Evolutionary conservation across 2,113 vertebrate genomes (phyloP).

Genomic region (Leptobrachium leishanense): DNA sequence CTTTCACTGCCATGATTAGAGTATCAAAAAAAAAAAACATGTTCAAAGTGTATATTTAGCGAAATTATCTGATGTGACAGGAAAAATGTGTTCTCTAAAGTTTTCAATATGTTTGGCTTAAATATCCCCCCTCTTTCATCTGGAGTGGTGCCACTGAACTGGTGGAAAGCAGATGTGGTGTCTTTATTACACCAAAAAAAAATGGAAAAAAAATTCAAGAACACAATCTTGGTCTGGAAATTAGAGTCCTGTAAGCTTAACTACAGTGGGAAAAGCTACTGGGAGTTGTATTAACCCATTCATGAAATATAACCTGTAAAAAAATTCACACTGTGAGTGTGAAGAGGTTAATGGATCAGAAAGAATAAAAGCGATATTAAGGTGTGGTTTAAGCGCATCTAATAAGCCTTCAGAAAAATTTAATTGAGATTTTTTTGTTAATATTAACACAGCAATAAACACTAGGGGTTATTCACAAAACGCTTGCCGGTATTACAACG

Average conservation of each 20-base stretch:
- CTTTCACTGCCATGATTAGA: neutral
- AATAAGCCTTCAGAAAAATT: too few species aligned
- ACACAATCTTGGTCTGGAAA: neutral
- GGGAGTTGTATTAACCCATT: neutral
- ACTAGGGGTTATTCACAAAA: too few species aligned
- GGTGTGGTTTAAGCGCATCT: too few species aligned
- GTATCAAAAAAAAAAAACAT: neutral
- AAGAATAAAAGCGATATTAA: too few species aligned
- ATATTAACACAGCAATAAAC: too few species aligned
- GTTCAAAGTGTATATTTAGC: neutral
- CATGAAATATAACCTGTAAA: too few species aligned
- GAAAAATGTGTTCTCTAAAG: neutral
- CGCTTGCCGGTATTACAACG: too few species aligned
- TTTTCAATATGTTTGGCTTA: neutral
- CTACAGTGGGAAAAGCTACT: neutral
- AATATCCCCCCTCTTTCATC: neutral
- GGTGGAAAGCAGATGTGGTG: conserved; percentile 2
- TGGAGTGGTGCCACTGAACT: neutral
- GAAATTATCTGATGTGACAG: neutral
- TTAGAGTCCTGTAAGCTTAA: neutral
- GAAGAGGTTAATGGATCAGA: too few species aligned
- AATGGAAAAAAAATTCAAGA: neutral
- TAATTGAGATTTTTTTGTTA: too few species aligned
- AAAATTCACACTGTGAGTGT: too few species aligned
- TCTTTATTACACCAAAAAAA: neutral